A percentile compares a stretch with the other conserved stretches of the same genome.
phyloP scores from a whole-genome alignment of 2,113 vertebrate species.

The Zeus faber region DNA sequence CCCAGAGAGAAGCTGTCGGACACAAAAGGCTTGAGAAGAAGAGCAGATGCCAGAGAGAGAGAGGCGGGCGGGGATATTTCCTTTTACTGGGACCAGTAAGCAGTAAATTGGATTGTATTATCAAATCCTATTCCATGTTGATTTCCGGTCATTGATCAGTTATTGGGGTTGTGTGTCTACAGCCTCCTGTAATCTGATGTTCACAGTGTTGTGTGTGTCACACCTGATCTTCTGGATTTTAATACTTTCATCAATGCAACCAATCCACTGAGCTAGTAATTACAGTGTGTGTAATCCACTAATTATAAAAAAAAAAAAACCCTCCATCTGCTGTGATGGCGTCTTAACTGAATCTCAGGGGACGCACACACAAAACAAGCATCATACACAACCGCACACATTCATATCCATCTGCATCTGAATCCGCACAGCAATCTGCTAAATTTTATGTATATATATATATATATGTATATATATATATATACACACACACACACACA shows the following conservation, averaged over 20 bases:
- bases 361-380: conserved; percentile 27
- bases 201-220: no score
- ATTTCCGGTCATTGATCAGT: no score
- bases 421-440: not conserved
- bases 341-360: conserved; percentile 30
- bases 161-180: no score
- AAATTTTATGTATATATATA: not conserved
- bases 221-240: no score
- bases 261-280: no score
- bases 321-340: conserved; percentile 28
- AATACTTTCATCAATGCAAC: no score
- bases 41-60: not conserved
- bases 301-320: conserved; percentile 30
- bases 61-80: no score
- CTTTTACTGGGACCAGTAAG: no score
- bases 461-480: not conserved
- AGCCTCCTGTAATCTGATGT: no score
- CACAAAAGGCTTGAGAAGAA: conserved; percentile 44
- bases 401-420: conserved; percentile 1
- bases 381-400: conserved; percentile 10
- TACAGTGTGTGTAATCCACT: no score
- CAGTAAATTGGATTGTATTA: no score
- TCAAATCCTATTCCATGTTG: no score
- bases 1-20: conserved; percentile 21
- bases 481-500: not conserved